phyloP scores from a whole-genome alignment of 92 coral and sea anemone genomes.

The Palythoa grandis region DNA sequence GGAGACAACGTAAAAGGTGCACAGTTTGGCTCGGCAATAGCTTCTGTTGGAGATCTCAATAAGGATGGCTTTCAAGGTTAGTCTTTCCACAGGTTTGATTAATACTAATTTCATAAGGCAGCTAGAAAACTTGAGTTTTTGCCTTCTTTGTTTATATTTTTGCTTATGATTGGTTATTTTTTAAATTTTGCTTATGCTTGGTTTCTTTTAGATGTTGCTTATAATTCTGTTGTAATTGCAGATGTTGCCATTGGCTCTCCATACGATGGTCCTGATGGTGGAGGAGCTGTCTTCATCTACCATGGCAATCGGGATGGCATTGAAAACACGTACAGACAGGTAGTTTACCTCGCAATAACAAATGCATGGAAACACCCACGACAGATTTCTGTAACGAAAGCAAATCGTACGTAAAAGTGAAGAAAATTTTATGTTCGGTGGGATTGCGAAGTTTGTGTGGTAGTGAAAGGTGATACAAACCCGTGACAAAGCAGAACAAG shows the following conservation, averaged over 20 bases:
- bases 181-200: too few species aligned
- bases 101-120: too few species aligned
- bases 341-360: not conserved
- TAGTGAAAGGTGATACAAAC: too few species aligned
- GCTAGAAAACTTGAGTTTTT: too few species aligned
- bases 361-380: not conserved
- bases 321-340: slow-evolving; percentile 72
- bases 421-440: too few species aligned
- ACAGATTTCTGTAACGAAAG: not conserved
- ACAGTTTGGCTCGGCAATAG: slow-evolving; percentile 82
- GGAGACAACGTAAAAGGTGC: slow-evolving; percentile 74
- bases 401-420: too few species aligned
- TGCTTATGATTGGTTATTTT: too few species aligned
- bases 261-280: slow-evolving; percentile 62
- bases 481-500: too few species aligned
- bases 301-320: slow-evolving; percentile 71
- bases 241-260: slow-evolving; percentile 84
- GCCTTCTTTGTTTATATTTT: too few species aligned
- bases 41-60: slow-evolving; percentile 89
- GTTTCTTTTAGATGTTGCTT: not conserved
- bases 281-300: slow-evolving; percentile 85
- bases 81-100: not conserved
- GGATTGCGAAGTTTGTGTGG: too few species aligned
- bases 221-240: not conserved
- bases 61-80: slow-evolving; percentile 81